Percentiles rank a stretch among this genome's conserved stretches.
phyloP scores from a whole-genome alignment of 2,797 vertebrate genomes.

The Eulemur coronatus region DNA sequence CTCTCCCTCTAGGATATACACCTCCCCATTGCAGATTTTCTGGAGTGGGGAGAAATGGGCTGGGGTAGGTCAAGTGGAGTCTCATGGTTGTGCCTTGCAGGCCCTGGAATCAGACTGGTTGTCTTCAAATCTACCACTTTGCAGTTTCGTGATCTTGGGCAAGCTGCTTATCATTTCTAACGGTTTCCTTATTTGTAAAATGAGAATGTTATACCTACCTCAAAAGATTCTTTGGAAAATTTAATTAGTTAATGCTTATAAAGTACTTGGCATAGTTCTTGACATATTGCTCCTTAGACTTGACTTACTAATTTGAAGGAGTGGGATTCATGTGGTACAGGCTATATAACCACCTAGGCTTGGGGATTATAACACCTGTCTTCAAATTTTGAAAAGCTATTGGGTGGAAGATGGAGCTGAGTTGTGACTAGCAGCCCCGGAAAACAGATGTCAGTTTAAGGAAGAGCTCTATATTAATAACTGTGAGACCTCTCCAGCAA shows the following conservation, averaged over 20 bases:
- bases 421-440: constrained; percentile 2
- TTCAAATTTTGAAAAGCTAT: constrained; percentile 27
- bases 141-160: neutral
- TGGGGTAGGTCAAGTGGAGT: neutral
- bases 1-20: neutral
- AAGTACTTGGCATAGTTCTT: constrained; percentile 30
- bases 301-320: constrained; percentile 18
- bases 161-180: neutral
- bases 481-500: neutral
- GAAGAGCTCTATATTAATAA: constrained; percentile 32
- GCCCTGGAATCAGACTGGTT: neutral
- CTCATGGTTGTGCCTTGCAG: neutral
- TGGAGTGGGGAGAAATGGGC: neutral
- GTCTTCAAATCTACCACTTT: neutral
- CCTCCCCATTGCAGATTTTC: neutral
- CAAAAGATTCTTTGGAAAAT: neutral
- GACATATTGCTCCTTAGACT: neutral
- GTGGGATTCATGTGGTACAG: neutral
- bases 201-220: constrained; percentile 6
- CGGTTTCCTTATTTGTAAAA: constrained; percentile 39
- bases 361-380: neutral
- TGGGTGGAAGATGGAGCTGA: constrained; percentile 4
- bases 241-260: constrained; percentile 12
- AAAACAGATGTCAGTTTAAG: constrained; percentile 3
- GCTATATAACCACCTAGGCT: neutral